phyloP scores from a whole-genome alignment of 2,888 invertebrate genomes.

The Drosophila demipolita region DNA sequence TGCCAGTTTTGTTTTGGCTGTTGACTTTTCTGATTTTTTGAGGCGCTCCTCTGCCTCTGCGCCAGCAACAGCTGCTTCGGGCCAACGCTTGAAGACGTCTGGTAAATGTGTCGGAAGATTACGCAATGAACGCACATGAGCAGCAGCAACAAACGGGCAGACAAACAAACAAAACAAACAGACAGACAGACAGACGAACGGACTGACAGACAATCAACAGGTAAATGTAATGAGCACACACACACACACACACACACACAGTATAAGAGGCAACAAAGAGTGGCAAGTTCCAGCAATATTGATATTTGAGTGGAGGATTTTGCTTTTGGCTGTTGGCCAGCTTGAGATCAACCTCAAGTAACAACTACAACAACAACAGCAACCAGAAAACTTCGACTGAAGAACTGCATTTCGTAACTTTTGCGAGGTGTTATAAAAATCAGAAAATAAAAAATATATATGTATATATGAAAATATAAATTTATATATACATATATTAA shows the following conservation, averaged over 20 bases:
- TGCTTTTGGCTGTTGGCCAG: slow-evolving; percentile 34
- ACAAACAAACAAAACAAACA: slow-evolving; percentile 15
- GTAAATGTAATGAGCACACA: slow-evolving; percentile 72
- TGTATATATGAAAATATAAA: neutral
- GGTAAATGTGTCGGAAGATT: slow-evolving; percentile 72
- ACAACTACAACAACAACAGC: slow-evolving; percentile 56
- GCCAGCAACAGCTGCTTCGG: slow-evolving; percentile 47
- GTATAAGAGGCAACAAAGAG: slow-evolving; percentile 5
- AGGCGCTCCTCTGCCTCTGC: slow-evolving; percentile 13
- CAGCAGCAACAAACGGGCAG: slow-evolving; percentile 20
- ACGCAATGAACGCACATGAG: slow-evolving; percentile 80
- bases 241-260: neutral
- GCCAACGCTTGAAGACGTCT: slow-evolving; percentile 72
- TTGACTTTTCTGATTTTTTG: slow-evolving; percentile 73
- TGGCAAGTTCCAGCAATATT: slow-evolving; percentile 66
- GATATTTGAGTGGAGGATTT: slow-evolving; percentile 72
- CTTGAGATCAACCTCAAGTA: slow-evolving; percentile 15
- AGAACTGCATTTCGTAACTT: slow-evolving; percentile 65
- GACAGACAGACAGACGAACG: slow-evolving; percentile 3
- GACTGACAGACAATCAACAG: slow-evolving; percentile 35
- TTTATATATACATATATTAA: neutral
- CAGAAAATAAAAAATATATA: slow-evolving; percentile 38
- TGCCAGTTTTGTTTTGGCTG: slow-evolving; percentile 43
- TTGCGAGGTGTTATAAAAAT: slow-evolving; percentile 8
- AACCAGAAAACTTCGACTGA: slow-evolving; percentile 4